These are phyloP conservation scores for Laothoe populi DNA, from an alignment of 2,888 invertebrate genomes.

Conservation along the genomic window DNA sequence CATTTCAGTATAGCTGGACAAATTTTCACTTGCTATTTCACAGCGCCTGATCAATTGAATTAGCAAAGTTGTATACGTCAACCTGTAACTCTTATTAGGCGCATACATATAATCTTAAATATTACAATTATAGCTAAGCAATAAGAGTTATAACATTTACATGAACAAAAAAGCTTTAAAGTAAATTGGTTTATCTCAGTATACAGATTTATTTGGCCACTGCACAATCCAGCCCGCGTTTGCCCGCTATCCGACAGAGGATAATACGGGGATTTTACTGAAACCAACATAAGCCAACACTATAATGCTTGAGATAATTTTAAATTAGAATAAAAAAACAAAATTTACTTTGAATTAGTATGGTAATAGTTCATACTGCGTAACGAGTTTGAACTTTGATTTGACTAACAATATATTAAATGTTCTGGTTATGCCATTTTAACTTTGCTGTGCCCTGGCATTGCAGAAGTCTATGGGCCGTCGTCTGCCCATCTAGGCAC, in stretches of 20 bases:
- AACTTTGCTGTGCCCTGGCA: no score
- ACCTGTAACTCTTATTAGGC: constrained; percentile 7
- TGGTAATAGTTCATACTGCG: constrained; percentile 1
- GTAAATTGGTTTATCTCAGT: neutral
- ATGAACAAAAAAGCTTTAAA: neutral
- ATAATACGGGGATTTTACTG: constrained; percentile 70
- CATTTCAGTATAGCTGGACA: no score
- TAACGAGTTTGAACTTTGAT: neutral
- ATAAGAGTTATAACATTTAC: neutral
- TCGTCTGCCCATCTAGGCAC: no score
- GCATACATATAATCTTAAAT: neutral
- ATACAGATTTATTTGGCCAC: constrained; percentile 44
- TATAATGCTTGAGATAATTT: constrained; percentile 61
- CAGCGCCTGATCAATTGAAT: constrained; percentile 1
- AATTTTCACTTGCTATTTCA: no score
- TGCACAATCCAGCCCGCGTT: constrained; percentile 44
- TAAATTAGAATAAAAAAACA: constrained; percentile 47
- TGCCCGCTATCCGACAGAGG: constrained; percentile 61
- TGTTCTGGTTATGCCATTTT: no score
- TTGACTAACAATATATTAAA: no score
- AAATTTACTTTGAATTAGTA: constrained; percentile 23
- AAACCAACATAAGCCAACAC: constrained; percentile 65
- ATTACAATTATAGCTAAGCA: neutral
- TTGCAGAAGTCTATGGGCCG: no score
- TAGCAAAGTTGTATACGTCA: neutral